Evolutionary conservation across 2,797 vertebrate species (phyloP).

Genomic region (Neosilurus hyrtlii): DNA sequence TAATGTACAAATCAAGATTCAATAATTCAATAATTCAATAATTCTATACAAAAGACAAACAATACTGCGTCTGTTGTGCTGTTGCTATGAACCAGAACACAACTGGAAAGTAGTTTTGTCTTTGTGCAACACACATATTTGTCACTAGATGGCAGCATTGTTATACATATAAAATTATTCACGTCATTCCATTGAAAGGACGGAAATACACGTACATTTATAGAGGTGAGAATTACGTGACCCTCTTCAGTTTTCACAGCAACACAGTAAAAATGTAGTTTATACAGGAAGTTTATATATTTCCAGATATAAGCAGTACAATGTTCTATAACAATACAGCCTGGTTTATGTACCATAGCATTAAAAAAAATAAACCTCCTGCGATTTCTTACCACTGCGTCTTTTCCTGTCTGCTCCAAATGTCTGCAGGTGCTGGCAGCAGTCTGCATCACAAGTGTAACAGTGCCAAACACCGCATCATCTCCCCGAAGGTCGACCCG

Average conservation of each 20-base stretch:
- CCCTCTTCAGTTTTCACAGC: neutral
- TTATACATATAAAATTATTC: slow-evolving; percentile 29
- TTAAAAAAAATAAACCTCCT: neutral
- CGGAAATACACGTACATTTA: neutral
- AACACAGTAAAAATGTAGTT: neutral
- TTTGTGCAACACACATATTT: slow-evolving; percentile 44
- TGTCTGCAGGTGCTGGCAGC: slow-evolving; percentile 88
- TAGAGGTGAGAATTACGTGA: neutral
- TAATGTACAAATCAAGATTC: neutral
- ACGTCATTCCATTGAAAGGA: neutral
- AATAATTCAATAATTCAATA: no score
- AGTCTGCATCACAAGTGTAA: slow-evolving; percentile 98
- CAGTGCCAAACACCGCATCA: slow-evolving; percentile 99
- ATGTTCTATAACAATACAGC: neutral
- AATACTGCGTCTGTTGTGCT: neutral
- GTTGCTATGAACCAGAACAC: neutral
- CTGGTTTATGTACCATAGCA: neutral
- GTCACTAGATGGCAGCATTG: slow-evolving; percentile 65
- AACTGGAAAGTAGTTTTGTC: neutral
- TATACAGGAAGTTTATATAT: neutral
- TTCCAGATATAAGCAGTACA: neutral
- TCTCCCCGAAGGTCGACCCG: slow-evolving; percentile 96
- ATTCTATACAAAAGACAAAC: neutral
- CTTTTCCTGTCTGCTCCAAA: slow-evolving; percentile 36
- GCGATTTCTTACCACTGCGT: neutral